A percentile compares a stretch with the other conserved stretches of the same genome.
Evolutionary conservation across 1,140 invertebrate species (phyloP).

Genomic region (Drosophila virilis): DNA sequence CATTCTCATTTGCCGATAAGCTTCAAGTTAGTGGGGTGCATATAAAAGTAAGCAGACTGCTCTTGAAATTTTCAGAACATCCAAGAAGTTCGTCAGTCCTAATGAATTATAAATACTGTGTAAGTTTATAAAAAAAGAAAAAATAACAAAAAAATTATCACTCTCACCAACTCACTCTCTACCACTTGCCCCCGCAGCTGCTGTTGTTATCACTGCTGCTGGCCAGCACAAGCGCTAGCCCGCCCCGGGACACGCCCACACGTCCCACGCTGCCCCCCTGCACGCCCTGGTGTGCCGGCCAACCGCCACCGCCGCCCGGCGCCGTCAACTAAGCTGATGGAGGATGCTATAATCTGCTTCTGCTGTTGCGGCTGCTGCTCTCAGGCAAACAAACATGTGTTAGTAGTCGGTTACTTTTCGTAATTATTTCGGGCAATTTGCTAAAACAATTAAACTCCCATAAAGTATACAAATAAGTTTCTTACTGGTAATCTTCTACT

Average conservation of each 20-base stretch:
- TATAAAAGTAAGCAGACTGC: slow-evolving; percentile 19
- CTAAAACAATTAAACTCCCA: slow-evolving; percentile 59
- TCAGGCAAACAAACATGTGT: background rate
- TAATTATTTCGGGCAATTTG: slow-evolving; percentile 58
- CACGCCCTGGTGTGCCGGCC: slow-evolving; percentile 55
- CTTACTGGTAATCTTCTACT: slow-evolving; percentile 10
- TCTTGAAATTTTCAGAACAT: slow-evolving; percentile 3
- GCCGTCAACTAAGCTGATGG: slow-evolving; percentile 41
- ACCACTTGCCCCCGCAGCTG: slow-evolving; percentile 14
- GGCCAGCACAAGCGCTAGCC: slow-evolving; percentile 5
- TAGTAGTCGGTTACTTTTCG: slow-evolving; percentile 20
- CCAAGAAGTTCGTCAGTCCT: background rate
- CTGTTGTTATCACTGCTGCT: slow-evolving; percentile 37
- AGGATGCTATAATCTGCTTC: background rate
- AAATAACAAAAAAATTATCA: background rate
- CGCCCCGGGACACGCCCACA: background rate
- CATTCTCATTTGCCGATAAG: background rate
- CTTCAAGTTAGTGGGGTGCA: too few species aligned
- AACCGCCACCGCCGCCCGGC: slow-evolving; percentile 50
- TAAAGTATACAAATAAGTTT: slow-evolving; percentile 62
- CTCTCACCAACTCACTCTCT: background rate
- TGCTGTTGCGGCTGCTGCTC: background rate
- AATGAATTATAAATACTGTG: slow-evolving; percentile 46
- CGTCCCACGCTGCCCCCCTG: slow-evolving; percentile 28
- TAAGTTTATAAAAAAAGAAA: slow-evolving; percentile 19